Conservation (phyloP, 2,888 invertebrate species). For the Crematogaster levior region DNA sequence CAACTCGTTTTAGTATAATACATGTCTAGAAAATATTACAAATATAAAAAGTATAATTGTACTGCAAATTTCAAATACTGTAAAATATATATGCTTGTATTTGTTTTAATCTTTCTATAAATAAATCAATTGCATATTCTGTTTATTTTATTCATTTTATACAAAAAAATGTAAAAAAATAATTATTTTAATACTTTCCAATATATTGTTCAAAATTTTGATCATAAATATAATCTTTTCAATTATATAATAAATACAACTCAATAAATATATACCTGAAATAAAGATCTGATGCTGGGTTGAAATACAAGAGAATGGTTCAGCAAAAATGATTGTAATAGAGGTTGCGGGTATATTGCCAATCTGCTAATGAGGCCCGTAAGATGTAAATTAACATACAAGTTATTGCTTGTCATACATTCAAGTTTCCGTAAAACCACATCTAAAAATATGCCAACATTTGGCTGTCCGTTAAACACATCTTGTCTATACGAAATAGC, state of each 20-base stretch:
- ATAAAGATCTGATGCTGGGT: slow-evolving; percentile 95
- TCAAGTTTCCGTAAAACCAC: slow-evolving; percentile 93
- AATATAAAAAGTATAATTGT: not conserved
- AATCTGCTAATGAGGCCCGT: slow-evolving; percentile 95
- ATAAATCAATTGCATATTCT: too few relatives aligned
- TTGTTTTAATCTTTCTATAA: not conserved
- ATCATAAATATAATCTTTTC: not conserved
- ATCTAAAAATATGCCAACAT: slow-evolving; percentile 89
- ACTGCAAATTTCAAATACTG: too few relatives aligned
- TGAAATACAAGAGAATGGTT: slow-evolving; percentile 94
- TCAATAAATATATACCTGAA: slow-evolving; percentile 89
- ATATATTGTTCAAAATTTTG: not conserved
- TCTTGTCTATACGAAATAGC: slow-evolving; percentile 69
- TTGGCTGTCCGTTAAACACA: slow-evolving; percentile 82
- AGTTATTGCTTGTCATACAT: slow-evolving; percentile 93
- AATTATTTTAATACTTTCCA: not conserved
- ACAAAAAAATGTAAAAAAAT: not conserved
- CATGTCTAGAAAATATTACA: not conserved
- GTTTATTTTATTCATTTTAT: not conserved
- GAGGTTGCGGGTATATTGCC: slow-evolving; percentile 95
- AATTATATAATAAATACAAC: not conserved
- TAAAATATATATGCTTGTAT: not conserved
- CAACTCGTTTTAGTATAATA: not conserved
- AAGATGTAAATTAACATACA: slow-evolving; percentile 94
- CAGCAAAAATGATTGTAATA: slow-evolving; percentile 94